Evolutionary conservation across 1,140 invertebrate species (phyloP).

Genomic region (Luehdorfia chinensis): DNA sequence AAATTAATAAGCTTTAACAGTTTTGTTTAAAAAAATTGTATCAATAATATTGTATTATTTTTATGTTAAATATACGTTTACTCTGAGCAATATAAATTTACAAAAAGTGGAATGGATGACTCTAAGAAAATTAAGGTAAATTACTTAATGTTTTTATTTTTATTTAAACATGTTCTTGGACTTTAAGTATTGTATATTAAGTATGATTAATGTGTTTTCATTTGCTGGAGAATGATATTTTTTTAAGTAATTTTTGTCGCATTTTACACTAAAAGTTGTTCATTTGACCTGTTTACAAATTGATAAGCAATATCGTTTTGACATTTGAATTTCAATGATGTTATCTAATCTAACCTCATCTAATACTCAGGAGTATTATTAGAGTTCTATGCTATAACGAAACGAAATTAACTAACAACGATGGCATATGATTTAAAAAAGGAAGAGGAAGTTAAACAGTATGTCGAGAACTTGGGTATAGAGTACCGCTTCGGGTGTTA

Average conservation of each 20-base stretch:
- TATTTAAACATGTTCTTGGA: no score
- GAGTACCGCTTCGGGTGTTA: constrained; percentile 96
- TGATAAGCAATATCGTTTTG: constrained; percentile 59
- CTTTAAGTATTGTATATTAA: no score
- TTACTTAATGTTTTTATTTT: no score
- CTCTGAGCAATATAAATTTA: no score
- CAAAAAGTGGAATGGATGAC: constrained; percentile 27
- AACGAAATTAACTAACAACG: constrained; percentile 32
- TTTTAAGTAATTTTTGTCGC: constrained; percentile 8
- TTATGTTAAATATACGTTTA: no score
- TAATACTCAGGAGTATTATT: constrained; percentile 18
- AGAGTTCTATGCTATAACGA: no score
- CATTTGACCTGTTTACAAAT: constrained; percentile 38
- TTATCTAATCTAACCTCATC: constrained; percentile 57
- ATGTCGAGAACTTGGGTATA: constrained; percentile 91
- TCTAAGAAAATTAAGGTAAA: constrained; percentile 23
- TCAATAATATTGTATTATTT: no score
- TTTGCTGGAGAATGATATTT: background rate
- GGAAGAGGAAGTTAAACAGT: constrained; percentile 91
- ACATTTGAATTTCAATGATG: constrained; percentile 33
- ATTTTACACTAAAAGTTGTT: constrained; percentile 31
- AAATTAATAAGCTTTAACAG: constrained; percentile 6
- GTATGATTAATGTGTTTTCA: no score
- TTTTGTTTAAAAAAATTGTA: no score
- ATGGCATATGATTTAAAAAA: constrained; percentile 85